Conservation (phyloP, 2,888 invertebrate species). For the Drosophila fulvimacula region DNA sequence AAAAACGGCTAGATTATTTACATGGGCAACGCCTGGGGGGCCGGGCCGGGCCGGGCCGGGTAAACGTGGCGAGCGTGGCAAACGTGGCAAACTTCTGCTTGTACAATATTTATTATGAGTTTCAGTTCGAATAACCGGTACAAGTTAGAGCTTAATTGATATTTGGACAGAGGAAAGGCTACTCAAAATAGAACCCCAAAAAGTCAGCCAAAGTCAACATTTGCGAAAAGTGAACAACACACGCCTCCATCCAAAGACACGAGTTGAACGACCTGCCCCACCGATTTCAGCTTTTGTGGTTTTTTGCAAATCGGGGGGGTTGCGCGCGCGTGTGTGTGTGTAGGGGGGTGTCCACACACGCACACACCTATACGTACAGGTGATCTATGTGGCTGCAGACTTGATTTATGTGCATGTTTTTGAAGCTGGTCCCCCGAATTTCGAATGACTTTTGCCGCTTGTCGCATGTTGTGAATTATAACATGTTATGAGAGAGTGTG, state of each 20-base stretch:
- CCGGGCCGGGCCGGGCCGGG: neutral
- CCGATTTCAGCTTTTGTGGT: slow-evolving; percentile 13
- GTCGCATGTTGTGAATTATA: slow-evolving; percentile 56
- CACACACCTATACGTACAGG: slow-evolving; percentile 13
- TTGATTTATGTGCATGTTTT: slow-evolving; percentile 66
- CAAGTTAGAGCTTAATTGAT: slow-evolving; percentile 42
- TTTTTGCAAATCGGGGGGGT: slow-evolving; percentile 8
- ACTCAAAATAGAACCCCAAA: slow-evolving; percentile 25
- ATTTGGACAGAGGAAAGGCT: slow-evolving; percentile 34
- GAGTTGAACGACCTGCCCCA: slow-evolving; percentile 38
- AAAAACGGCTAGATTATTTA: slow-evolving; percentile 57
- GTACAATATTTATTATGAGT: slow-evolving; percentile 36
- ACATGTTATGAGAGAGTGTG: slow-evolving; percentile 8
- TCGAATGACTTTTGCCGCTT: slow-evolving; percentile 51
- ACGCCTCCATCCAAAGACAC: slow-evolving; percentile 15
- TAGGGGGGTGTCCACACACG: neutral
- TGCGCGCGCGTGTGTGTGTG: neutral
- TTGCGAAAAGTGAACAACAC: slow-evolving; percentile 23
- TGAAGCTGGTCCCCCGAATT: slow-evolving; percentile 55
- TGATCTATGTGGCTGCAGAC: slow-evolving; percentile 61
- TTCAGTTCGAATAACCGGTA: slow-evolving; percentile 22
- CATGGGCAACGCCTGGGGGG: slow-evolving; percentile 22
- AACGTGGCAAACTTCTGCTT: slow-evolving; percentile 18
- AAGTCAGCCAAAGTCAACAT: slow-evolving; percentile 20
- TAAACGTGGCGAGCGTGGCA: neutral